phyloP scores from a whole-genome alignment of 1,140 invertebrate genomes.

The Danaus melanippus region DNA sequence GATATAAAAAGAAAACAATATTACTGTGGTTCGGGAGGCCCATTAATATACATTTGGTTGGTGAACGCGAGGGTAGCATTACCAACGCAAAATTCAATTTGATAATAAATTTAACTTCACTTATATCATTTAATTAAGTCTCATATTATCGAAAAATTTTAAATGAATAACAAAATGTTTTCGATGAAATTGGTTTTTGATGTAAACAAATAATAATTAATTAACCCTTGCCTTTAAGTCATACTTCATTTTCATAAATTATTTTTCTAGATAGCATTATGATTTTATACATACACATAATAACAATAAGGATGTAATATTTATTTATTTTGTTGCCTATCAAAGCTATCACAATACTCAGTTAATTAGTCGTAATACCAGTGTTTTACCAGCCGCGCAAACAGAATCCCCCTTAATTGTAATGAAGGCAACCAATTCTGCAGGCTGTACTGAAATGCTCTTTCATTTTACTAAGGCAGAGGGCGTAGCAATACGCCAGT shows the following conservation, averaged over 20 bases:
- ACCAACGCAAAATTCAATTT: conserved; percentile 57
- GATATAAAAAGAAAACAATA: conserved; percentile 66
- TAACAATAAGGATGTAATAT: no score
- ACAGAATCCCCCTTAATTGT: conserved; percentile 56
- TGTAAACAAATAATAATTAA: no score
- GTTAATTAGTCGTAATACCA: conserved; percentile 67
- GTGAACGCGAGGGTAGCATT: conserved; percentile 38
- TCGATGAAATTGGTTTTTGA: no score
- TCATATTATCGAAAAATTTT: conserved; percentile 3
- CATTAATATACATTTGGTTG: conserved; percentile 67
- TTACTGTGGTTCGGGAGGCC: conserved; percentile 52
- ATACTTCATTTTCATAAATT: no score
- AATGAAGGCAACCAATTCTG: conserved; percentile 63
- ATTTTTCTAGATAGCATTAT: no score
- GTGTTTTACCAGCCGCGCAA: conserved; percentile 60
- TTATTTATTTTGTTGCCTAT: conserved; percentile 33
- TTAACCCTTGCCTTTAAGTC: no score
- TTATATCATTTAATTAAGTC: conserved; percentile 50
- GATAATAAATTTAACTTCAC: conserved; percentile 56
- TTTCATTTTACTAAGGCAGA: conserved; percentile 54
- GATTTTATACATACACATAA: no score
- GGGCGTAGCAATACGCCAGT: conserved; percentile 51
- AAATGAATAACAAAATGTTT: no score
- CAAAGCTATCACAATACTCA: conserved; percentile 47
- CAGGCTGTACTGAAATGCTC: conserved; percentile 49